Base-by-base conservation (phyloP, 2,888 invertebrate species). In the Dicyrtoma fusca region DNA sequence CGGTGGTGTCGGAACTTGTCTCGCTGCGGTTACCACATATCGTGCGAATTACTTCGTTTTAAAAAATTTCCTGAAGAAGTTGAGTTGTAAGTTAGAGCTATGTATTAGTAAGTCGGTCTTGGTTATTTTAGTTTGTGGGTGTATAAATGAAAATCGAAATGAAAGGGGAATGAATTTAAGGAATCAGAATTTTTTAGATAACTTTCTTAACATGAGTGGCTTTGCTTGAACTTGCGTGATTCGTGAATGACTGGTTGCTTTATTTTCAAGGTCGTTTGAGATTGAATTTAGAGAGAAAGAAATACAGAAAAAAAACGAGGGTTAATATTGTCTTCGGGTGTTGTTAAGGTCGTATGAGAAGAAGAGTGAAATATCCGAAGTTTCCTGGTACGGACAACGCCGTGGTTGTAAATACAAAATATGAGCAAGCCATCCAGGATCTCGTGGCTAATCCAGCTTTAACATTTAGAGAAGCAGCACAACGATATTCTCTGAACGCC, bases 381-480 rank as follows among this genome's bases (percentile, higher is more conserved):
- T 75, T 73, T 47, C 71, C 66, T 47, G 75, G 73, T 25, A 17
- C 8, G 23, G 65, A 66, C 42, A 72, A 69, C 19, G 51, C 69
- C n/a, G 66, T 65, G n/a, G 69, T 66, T 57, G 51, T 66, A 26
- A 75, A 55, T 68, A 63, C 72, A n/a, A 75, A 75, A 59, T 75
- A 75, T 47, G 74, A 75, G 34, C 71, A 74, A 63, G 75, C 74
- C 25, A 75, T 75, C 26, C 13, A 53, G 57, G 75, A 75, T 55
- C 74, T 75, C 11, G 69, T 75, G 23, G 69, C 65, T 19, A 75
- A 74, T 72, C 75, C 75, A 44, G 74, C 75, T 13, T 53, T 75
- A 42, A 75, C 75, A n/a, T 75, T 75, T 49, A 63, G 75, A 66
- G 75, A 75, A 75, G 75, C 75, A 49, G 74, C 74, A 11, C 68